Percentiles rank a stretch among this genome's conserved stretches.
These are phyloP conservation scores for Notodonta ziczac DNA, from an alignment of 2,888 invertebrate genomes.

Conservation along the genomic window DNA sequence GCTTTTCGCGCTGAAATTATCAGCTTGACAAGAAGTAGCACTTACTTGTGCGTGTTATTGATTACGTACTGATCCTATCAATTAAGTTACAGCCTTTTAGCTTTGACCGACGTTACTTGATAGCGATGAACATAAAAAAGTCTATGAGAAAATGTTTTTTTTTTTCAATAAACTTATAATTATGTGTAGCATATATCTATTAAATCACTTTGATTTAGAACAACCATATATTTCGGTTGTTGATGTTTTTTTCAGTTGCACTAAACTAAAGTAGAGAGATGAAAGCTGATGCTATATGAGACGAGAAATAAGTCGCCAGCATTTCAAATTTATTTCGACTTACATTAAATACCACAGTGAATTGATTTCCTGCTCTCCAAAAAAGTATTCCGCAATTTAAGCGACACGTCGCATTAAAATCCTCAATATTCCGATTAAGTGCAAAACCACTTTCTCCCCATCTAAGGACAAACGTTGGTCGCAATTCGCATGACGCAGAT, in stretches of 20 bases:
- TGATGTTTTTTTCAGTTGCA: background rate
- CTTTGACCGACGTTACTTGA: no score
- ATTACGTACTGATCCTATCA: slow-evolving; percentile 14
- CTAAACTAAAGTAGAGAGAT: background rate
- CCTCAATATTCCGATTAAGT: slow-evolving; percentile 14
- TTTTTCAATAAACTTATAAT: no score
- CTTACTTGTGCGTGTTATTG: slow-evolving; percentile 11
- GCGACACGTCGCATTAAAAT: slow-evolving; percentile 15
- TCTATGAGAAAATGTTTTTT: no score
- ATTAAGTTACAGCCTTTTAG: background rate
- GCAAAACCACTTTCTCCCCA: slow-evolving; percentile 23
- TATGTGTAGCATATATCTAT: no score
- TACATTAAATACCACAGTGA: slow-evolving; percentile 11
- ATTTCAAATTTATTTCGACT: background rate
- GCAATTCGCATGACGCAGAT: slow-evolving; percentile 35
- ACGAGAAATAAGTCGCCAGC: background rate
- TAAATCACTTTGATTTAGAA: no score
- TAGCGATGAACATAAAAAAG: no score
- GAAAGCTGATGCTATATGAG: background rate
- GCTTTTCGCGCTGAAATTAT: slow-evolving; percentile 28
- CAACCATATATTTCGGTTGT: no score
- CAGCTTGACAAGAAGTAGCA: slow-evolving; percentile 20
- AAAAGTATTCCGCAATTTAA: slow-evolving; percentile 12
- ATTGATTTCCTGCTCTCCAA: slow-evolving; percentile 11
- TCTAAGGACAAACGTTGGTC: slow-evolving; percentile 36